These are phyloP conservation scores for Junco hyemalis DNA, from an alignment of 2,113 vertebrate genomes.

Conservation along the genomic window DNA sequence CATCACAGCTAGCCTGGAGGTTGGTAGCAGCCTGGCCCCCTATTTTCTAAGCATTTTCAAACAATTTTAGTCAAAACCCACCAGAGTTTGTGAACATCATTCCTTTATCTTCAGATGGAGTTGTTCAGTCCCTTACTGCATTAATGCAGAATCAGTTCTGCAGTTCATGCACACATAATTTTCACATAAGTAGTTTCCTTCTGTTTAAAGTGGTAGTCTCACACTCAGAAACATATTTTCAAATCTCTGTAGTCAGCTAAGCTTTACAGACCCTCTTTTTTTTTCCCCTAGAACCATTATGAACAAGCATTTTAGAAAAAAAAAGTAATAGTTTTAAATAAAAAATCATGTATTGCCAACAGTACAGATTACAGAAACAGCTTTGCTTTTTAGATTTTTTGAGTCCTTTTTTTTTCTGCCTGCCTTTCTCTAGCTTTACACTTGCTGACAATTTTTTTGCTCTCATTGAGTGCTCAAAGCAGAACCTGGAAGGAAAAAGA, in stretches of 20 bases:
- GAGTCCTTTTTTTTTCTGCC: not conserved
- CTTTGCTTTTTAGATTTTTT: not conserved
- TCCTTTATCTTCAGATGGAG: not conserved
- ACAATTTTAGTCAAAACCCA: not conserved
- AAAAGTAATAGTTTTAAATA: not conserved
- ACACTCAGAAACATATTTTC: not conserved
- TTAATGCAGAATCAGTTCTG: not conserved
- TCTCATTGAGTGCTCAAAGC: not conserved
- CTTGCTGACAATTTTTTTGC: not conserved
- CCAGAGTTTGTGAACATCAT: not conserved
- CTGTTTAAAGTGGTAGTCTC: not conserved
- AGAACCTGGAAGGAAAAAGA: not conserved
- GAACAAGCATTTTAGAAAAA: not conserved
- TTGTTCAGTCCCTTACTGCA: not conserved
- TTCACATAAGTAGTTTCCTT: not conserved
- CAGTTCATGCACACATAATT: not conserved
- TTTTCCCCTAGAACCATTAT: fast-evolving
- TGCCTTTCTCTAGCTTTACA: not conserved
- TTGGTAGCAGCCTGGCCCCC: not conserved
- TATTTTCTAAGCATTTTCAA: not conserved
- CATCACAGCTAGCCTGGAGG: not conserved
- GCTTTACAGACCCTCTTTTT: not conserved
- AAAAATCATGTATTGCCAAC: not conserved
- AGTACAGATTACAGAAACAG: not conserved
- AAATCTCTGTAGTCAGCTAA: not conserved